These are phyloP conservation scores for Eupithecia subumbrata DNA, from an alignment of 2,888 invertebrate genomes.

Conservation along the genomic window DNA sequence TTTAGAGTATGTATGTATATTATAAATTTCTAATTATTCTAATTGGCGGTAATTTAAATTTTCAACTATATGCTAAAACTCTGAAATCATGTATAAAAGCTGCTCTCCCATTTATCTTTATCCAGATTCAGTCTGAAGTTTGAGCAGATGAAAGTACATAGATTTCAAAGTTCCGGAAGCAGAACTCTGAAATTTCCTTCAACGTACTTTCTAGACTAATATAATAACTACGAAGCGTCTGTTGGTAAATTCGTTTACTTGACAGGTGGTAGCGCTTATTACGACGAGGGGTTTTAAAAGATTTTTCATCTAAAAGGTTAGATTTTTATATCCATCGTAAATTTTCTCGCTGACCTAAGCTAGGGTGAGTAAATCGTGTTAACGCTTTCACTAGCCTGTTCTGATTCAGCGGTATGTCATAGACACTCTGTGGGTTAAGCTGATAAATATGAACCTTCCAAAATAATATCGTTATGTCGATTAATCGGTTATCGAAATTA, in stretches of 20 bases:
- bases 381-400: background rate
- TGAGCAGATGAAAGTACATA: background rate
- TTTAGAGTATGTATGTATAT: no score
- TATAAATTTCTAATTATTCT: no score
- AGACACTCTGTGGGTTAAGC: background rate
- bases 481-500: conserved; percentile 22
- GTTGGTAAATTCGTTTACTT: conserved; percentile 35
- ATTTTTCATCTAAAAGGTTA: conserved; percentile 21
- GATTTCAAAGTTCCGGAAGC: conserved; percentile 15
- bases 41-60: background rate
- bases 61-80: background rate
- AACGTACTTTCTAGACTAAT: conserved; percentile 23
- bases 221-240: conserved; percentile 29
- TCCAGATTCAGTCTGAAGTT: background rate
- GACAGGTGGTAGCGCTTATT: conserved; percentile 35
- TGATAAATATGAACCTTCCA: background rate
- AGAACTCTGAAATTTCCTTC: conserved; percentile 18
- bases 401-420: background rate
- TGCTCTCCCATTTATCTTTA: background rate
- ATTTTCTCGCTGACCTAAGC: conserved; percentile 2
- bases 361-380: background rate
- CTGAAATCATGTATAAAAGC: background rate
- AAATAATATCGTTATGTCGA: background rate
- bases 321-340: conserved; percentile 12
- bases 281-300: conserved; percentile 26